A percentile compares a stretch with the other conserved stretches of the same genome.
Conservation (phyloP, 2,797 vertebrate species). For the Propithecus deckenii region DNA sequence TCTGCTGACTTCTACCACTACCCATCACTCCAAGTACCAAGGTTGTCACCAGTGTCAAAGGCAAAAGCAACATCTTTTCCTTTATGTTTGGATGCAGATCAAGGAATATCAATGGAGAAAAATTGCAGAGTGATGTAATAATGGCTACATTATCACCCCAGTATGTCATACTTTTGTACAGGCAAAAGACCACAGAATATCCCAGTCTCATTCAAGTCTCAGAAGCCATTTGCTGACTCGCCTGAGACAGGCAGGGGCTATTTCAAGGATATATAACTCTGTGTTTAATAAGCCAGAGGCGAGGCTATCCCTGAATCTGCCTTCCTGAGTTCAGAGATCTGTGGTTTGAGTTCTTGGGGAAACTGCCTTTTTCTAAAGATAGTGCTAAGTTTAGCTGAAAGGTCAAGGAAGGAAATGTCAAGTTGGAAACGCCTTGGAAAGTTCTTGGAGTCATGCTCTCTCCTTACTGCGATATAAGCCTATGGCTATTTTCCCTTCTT, state of each 20-base stretch:
- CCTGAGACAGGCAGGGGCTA: not conserved
- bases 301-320: not conserved
- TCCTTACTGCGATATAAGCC: constrained; percentile 28
- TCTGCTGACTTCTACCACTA: not conserved
- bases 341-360: not conserved
- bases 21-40: not conserved
- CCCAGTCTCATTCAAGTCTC: not conserved
- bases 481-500: constrained; percentile 56
- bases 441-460: not conserved
- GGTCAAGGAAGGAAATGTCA: constrained; percentile 68
- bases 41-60: not conserved
- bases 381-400: constrained; percentile 61
- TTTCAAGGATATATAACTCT: not conserved
- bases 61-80: not conserved
- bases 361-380: constrained; percentile 5
- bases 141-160: not conserved
- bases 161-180: not conserved
- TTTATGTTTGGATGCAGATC: not conserved
- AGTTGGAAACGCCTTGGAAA: constrained; percentile 70
- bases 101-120: not conserved
- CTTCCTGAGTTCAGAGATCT: not conserved
- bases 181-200: not conserved
- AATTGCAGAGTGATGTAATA: not conserved
- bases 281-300: not conserved
- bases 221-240: rapidly evolving